Evolutionary conservation across 1,140 invertebrate genomes (phyloP), one percentile per base, ranked within the genome.

Genomic region (Drosophila eugracilis): DNA sequence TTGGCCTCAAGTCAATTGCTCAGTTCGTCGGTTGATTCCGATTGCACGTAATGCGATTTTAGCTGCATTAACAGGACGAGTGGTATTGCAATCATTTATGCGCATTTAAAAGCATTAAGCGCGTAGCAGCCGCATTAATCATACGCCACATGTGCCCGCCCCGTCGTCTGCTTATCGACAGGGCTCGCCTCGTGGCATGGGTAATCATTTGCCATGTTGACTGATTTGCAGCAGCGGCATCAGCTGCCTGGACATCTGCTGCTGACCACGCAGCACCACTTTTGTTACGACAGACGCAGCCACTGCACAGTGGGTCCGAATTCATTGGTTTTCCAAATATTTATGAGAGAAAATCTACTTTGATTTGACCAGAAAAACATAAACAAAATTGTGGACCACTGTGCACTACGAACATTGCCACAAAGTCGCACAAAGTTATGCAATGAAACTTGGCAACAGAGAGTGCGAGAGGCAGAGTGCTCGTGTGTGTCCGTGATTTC

Each of bases 51-150:
- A 66, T 70, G 37, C 66, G 63, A 70, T 70, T 55, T 54, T 42
- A 47, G 49, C 3, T 39, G 41, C 62, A 69, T 69, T 69, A 70
- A 70, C 62, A 45, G 62, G 36, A 50, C 22, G n/a, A 15, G 45
- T 32, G 52, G 53, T 55, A 69, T 58, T 50, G 57, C 44, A 66
- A 81, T 75, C 71, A 79, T 62, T 76, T 58, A 73, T 76, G 72
- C 67, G 59, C 54, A 81, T 58, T 76, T 69, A 83, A 77, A 59
- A 48, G 62, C 74, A 66, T 78, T 84, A 84, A 70, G 79, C 62
- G 37, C 37, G 19, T 21, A 69, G 57, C 48, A 58, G 62, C 54
- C 74, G 66, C 74, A 83, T 83, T 83, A 83, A 83, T 83, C 62
- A 83, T 83, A 69, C 69, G 74, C 48, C 67, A 50, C 67, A 47